phyloP scores from a whole-genome alignment of 30 jellyfish, hydroid and myxozoan genomes.

The Nemopilema nomurai region DNA sequence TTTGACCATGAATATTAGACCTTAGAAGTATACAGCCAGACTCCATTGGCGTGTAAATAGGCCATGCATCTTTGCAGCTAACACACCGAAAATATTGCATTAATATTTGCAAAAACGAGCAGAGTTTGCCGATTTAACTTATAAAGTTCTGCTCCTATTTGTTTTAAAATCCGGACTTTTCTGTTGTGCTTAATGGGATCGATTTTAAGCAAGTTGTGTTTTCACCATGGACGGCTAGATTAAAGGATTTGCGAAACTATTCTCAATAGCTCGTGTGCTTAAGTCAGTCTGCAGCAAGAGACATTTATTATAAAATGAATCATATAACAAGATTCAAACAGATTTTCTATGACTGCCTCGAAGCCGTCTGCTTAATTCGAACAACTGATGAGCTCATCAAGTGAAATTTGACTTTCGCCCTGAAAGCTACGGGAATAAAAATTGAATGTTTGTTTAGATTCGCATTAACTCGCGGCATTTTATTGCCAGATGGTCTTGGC shows the following conservation, averaged over 20 bases:
- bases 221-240: background rate
- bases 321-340: background rate
- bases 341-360: background rate
- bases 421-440: background rate
- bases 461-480: background rate
- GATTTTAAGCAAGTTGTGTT: background rate
- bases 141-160: slow-evolving; percentile 3
- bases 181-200: slow-evolving; percentile 19
- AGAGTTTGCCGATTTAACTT: background rate
- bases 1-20: background rate
- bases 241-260: background rate
- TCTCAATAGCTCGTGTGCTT: background rate
- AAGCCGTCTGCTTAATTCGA: background rate
- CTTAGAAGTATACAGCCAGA: background rate
- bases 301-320: background rate
- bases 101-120: background rate
- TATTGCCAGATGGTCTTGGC: too few species aligned
- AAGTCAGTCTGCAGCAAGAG: background rate
- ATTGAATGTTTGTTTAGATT: background rate
- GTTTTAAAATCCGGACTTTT: slow-evolving; percentile 11
- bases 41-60: background rate
- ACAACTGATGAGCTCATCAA: background rate
- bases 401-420: background rate
- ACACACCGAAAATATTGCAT: background rate
- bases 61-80: background rate